Conservation (phyloP, 2,113 vertebrate species). For the Passer montanus region DNA sequence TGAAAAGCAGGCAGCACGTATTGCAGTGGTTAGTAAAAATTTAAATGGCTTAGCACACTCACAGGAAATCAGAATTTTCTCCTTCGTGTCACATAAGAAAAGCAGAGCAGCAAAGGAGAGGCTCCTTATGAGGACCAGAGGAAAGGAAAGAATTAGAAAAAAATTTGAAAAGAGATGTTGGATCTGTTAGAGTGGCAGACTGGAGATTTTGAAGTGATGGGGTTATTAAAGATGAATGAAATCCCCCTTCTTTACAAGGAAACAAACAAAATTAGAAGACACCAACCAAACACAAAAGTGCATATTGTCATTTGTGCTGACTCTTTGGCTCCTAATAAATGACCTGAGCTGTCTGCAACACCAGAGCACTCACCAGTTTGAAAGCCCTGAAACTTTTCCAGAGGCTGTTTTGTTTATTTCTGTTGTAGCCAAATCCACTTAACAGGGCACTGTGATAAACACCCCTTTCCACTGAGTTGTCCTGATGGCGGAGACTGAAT, state of each 20-base stretch:
- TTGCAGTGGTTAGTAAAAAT: neutral
- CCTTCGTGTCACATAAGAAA: fast-evolving
- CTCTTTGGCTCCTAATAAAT: neutral
- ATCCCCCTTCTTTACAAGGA: neutral
- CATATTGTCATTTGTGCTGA: neutral
- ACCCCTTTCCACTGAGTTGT: neutral
- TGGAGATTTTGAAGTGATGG: neutral
- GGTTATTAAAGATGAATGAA: neutral
- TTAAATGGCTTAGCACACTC: neutral
- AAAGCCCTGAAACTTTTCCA: neutral
- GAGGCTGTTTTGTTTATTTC: conserved; percentile 25
- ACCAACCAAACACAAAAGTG: neutral
- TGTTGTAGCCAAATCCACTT: neutral
- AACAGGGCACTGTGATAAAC: neutral
- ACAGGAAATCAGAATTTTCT: neutral
- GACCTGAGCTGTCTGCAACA: neutral
- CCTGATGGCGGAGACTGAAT: neutral
- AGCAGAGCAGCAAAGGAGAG: neutral
- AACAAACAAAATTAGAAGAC: neutral
- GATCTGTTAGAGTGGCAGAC: neutral
- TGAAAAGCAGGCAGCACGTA: neutral
- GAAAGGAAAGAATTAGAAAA: neutral
- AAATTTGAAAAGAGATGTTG: neutral
- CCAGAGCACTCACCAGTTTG: neutral
- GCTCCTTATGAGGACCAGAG: neutral